Evolutionary conservation across 2,797 vertebrate genomes (phyloP).

Genomic region (Acanthornis magna): DNA sequence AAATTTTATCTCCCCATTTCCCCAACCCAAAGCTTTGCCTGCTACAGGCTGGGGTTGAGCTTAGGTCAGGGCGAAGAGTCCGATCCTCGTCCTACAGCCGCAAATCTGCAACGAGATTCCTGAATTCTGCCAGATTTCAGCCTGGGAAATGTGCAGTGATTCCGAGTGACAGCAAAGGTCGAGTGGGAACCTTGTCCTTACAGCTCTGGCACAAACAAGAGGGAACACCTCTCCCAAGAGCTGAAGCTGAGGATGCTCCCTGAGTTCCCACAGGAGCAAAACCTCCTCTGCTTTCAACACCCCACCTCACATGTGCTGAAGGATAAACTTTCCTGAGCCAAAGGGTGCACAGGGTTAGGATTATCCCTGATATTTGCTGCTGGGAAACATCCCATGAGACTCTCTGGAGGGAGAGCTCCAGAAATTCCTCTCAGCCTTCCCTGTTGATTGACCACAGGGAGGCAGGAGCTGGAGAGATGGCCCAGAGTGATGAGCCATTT

Average conservation of each 20-base stretch:
- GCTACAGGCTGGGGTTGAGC: neutral
- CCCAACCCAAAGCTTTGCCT: neutral
- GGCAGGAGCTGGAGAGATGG: neutral
- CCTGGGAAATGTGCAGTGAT: fast-evolving
- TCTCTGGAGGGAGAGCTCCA: neutral
- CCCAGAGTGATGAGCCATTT: neutral
- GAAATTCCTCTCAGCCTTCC: neutral
- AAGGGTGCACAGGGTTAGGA: fast-evolving
- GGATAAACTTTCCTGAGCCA: neutral
- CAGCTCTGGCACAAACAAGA: neutral
- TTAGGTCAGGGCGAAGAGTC: neutral
- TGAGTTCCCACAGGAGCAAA: neutral
- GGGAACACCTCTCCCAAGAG: neutral
- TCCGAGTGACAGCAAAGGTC: neutral
- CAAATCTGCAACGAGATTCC: neutral
- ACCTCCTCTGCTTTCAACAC: neutral
- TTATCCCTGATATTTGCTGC: too few relatives aligned
- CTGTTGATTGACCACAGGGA: neutral
- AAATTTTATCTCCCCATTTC: neutral
- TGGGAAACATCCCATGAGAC: neutral
- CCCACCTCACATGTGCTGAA: fast-evolving
- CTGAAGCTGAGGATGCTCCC: neutral
- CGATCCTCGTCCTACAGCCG: fast-evolving
- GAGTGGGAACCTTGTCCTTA: neutral
- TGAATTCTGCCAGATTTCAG: neutral